phyloP scores from a whole-genome alignment of 30 jellyfish, hydroid and myxozoan species.

The Aurelia aurita region DNA sequence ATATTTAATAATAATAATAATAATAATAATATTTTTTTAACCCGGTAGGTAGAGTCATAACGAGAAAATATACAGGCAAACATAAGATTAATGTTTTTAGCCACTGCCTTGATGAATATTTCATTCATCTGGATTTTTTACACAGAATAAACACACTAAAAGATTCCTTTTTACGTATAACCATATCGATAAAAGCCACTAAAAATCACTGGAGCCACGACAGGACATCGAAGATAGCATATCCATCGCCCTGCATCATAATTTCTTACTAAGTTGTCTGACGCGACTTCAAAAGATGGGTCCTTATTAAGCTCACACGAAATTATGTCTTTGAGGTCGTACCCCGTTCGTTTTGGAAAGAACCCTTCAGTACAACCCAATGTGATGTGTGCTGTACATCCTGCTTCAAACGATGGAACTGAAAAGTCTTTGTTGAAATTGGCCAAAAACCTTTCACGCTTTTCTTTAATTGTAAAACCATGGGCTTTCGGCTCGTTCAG shows the following conservation, averaged over 20 bases:
- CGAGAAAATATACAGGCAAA: too few species aligned
- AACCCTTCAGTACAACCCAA: constrained; percentile 63
- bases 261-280: not conserved
- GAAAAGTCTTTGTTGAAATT: not conserved
- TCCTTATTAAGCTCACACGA: constrained; percentile 24
- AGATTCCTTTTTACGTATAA: not conserved
- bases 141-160: too few species aligned
- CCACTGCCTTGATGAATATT: too few species aligned
- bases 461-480: not conserved
- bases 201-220: constrained; percentile 14
- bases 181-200: constrained; percentile 23
- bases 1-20: too few species aligned
- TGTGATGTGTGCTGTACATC: constrained; percentile 84
- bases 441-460: not conserved
- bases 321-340: constrained; percentile 29
- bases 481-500: not conserved
- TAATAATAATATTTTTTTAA: too few species aligned
- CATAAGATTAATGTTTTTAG: too few species aligned
- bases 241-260: constrained; percentile 74
- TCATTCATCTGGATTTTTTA: too few species aligned
- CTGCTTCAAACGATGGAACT: constrained; percentile 41
- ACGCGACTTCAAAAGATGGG: constrained; percentile 26
- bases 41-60: too few species aligned
- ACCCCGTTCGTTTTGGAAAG: constrained; percentile 44
- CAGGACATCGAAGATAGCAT: constrained; percentile 46